A percentile compares a stretch with the other conserved stretches of the same genome.
Conservation (phyloP, 1,140 invertebrate genomes). For the Eupeodes corollae region DNA sequence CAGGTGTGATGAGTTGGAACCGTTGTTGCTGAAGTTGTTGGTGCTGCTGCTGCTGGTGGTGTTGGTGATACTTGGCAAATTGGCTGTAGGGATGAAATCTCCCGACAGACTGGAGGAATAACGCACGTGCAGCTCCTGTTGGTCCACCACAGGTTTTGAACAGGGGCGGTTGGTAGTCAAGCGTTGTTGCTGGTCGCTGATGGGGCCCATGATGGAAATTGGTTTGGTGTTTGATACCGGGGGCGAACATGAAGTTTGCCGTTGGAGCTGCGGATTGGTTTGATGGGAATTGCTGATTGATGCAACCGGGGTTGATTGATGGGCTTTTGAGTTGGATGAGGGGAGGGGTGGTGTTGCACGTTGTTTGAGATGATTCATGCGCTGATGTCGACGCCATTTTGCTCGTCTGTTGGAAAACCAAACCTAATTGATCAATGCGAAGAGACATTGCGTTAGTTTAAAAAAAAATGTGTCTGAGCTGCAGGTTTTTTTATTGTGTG, state of each 20-base stretch:
- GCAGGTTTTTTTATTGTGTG: constrained; percentile 1
- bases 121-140: constrained; percentile 13
- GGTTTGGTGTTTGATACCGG: neutral
- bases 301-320: neutral
- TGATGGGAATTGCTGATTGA: constrained; percentile 7
- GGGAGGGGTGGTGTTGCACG: constrained; percentile 42
- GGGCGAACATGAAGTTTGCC: constrained; percentile 2
- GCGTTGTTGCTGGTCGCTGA: neutral
- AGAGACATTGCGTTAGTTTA: constrained; percentile 37
- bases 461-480: constrained; percentile 15
- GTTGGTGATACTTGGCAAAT: neutral
- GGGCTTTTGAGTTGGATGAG: constrained; percentile 17
- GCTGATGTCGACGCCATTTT: constrained; percentile 90
- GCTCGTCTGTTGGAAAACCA: constrained; percentile 98
- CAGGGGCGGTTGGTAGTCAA: constrained; percentile 5
- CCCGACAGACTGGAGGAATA: too few species aligned
- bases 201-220: neutral
- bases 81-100: too few species aligned
- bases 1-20: neutral
- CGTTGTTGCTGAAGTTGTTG: neutral
- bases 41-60: neutral
- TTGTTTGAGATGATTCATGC: constrained; percentile 83
- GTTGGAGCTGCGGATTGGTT: constrained; percentile 13
- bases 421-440: constrained; percentile 59
- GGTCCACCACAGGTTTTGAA: too few species aligned